Base-by-base conservation (phyloP, 2,888 invertebrate species). In the Eledona agricola region DNA sequence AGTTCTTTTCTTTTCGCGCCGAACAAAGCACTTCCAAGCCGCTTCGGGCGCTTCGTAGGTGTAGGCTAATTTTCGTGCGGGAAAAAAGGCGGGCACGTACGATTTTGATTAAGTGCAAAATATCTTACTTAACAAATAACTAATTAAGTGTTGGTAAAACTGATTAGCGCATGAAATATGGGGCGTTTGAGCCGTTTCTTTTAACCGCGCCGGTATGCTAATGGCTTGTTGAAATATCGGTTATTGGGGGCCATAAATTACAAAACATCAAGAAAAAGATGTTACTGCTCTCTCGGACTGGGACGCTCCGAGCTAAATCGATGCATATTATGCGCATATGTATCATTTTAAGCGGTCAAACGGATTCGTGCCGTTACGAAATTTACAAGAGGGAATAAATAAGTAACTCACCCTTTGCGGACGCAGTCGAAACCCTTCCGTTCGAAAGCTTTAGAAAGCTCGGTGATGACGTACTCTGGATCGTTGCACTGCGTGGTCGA, bases 401-500 rank as follows among this genome's bases (percentile, higher is more conserved):
- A 11, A 11, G n/a, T 9, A 9, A 72, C 80, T 80, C 75, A 87
- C 87, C 86, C 87, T 77, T 84, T 84, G 63, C 85, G 81, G 61
- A 80, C 80, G 71, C 83, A 86, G 17, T 78, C 74, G 46, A 88
- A 83, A 55, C 84, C 85, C 72, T 84, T 85, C 59, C 78, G 80
- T 28, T 79, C 77, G 51, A 90, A 78, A 1, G 84, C 85, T 35
- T 79, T 77, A 42, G 80, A 79, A 28, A 89, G 74, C 66, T 83
- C 81, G 15, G 77, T 78, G 35, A 88, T 77, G 6, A 88, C 84
- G 58, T 80, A 76, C 60, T 87, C 84, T 2, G 88, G 83, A 72
- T 83, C 82, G 29, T 77, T 79, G 57, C 82, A 84, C 22, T 82
- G 82, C 1, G 88, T 88, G 29, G 86, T 84, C 3, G 88, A 88